Evolutionary conservation across 2,888 invertebrate genomes (phyloP).

Genomic region (Polydrusus tereticollis): DNA sequence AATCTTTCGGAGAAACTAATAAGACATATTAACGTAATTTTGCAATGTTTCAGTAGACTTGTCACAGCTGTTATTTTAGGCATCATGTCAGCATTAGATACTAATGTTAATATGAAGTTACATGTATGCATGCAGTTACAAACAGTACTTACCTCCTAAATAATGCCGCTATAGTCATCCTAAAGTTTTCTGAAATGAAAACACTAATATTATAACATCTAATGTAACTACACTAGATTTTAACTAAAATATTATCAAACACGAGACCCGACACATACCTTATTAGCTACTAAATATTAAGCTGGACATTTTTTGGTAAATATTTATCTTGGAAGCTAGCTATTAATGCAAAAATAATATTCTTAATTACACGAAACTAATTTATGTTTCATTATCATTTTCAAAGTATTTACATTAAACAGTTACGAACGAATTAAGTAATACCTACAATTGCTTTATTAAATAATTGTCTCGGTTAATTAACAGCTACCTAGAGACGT

Average conservation of each 20-base stretch:
- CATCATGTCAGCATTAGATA: too few relatives aligned
- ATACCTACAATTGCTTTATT: too few relatives aligned
- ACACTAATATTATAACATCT: background rate
- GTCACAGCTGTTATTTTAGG: too few relatives aligned
- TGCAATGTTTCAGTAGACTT: too few relatives aligned
- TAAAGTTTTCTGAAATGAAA: background rate
- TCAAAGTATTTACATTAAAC: background rate
- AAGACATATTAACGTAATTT: too few relatives aligned
- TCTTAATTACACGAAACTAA: background rate
- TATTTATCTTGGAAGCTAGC: background rate
- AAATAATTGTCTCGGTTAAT: too few relatives aligned
- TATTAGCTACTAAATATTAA: background rate
- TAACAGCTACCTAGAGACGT: too few relatives aligned
- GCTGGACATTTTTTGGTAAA: background rate
- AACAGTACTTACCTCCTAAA: background rate
- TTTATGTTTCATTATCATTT: background rate
- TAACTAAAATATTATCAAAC: background rate
- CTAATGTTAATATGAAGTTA: too few relatives aligned
- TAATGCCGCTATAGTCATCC: slow-evolving; percentile 6
- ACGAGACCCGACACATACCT: background rate
- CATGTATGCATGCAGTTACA: too few relatives aligned
- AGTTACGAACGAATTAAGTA: too few relatives aligned
- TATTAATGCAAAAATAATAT: slow-evolving; percentile 5
- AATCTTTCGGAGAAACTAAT: too few relatives aligned
- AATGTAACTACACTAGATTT: background rate